Evolutionary conservation across 2,797 vertebrate genomes (phyloP), one percentile per base, ranked within the genome.

Genomic region (Coccyzus lansbergi): DNA sequence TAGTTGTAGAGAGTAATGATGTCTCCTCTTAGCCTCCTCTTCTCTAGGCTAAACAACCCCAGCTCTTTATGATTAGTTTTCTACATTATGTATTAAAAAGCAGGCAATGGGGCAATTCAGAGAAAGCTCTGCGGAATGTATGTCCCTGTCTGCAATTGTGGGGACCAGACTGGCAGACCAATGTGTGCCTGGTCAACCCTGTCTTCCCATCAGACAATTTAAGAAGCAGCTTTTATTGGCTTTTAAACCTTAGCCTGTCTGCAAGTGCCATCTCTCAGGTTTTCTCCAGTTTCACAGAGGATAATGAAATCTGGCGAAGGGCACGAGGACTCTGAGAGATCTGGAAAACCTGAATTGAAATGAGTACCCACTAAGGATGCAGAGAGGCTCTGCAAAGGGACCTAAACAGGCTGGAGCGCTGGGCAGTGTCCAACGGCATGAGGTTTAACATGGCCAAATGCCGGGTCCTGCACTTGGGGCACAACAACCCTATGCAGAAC

Each of bases 311-410:
- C 65, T 31, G 53, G 44, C 38, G 15, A 9, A 60, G 49, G 40
- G 36, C 29, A 0, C 1, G 2, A 19, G 9, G 12, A 6, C 6
- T 24, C 1, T 11, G 29, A 2, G 83, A 24, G 15, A 2, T 0
- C 19, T 2, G 19, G 51, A 36, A 29, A 9, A n/a, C 51, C 48
- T 8, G 36, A 56, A 4, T 28, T 2, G 0, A 2, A 5, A 34
- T 40, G 36, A 31, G 2, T 0, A 1, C 17, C 25, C 67, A 1
- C 4, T 5, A 3, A 14, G 10, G 4, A 1, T 22, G 69, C 59
- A 52, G 8, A n/a, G n/a, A n/a, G n/a, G n/a, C n/a, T n/a, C n/a
- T n/a, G n/a, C n/a, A n/a, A n/a, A n/a, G n/a, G n/a, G n/a, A n/a
- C n/a, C n/a, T n/a, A n/a, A n/a, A n/a, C n/a, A n/a, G n/a, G n/a